Evolutionary conservation across 30 jellyfish, hydroid and myxozoan species (phyloP).

Genomic region (Aurelia aurita complex sp. Pacific): DNA sequence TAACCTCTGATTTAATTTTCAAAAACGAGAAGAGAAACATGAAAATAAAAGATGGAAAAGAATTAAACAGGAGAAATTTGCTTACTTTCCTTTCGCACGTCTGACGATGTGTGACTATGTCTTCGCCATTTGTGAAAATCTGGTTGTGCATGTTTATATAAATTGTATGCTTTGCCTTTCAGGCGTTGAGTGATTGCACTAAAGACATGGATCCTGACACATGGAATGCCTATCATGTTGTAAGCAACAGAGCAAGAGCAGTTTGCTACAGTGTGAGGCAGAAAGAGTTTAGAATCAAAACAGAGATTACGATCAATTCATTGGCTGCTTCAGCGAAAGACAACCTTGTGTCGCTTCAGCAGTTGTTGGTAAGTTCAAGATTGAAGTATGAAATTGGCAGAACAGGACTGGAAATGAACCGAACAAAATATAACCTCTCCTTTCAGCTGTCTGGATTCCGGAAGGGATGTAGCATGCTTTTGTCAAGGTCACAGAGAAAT

Average conservation of each 20-base stretch:
- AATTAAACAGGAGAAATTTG: neutral
- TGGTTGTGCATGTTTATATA: neutral
- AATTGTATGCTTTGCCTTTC: neutral
- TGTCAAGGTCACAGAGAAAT: too few species aligned
- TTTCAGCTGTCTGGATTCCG: too few species aligned
- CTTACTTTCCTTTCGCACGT: neutral
- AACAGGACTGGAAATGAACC: too few species aligned
- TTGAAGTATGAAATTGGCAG: too few species aligned
- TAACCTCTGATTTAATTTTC: too few species aligned
- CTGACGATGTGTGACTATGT: neutral
- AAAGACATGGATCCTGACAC: constrained; percentile 93
- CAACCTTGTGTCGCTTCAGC: constrained; percentile 61
- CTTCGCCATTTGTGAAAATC: neutral
- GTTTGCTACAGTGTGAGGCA: constrained; percentile 92
- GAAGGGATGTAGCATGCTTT: too few species aligned
- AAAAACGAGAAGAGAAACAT: too few species aligned
- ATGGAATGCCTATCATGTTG: constrained; percentile 95
- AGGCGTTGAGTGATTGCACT: constrained; percentile 85
- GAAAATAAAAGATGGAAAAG: too few species aligned
- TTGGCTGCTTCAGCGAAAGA: constrained; percentile 81
- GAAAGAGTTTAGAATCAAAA: constrained; percentile 84
- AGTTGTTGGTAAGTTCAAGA: constrained; percentile 64
- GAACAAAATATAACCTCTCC: too few species aligned
- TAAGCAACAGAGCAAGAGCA: constrained; percentile 98
- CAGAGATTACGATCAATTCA: constrained; percentile 86